A percentile compares a stretch with the other conserved stretches of the same genome.
These are phyloP conservation scores for Caenorhabditis latens DNA, from an alignment of 1,140 invertebrate genomes.

Conservation along the genomic window DNA sequence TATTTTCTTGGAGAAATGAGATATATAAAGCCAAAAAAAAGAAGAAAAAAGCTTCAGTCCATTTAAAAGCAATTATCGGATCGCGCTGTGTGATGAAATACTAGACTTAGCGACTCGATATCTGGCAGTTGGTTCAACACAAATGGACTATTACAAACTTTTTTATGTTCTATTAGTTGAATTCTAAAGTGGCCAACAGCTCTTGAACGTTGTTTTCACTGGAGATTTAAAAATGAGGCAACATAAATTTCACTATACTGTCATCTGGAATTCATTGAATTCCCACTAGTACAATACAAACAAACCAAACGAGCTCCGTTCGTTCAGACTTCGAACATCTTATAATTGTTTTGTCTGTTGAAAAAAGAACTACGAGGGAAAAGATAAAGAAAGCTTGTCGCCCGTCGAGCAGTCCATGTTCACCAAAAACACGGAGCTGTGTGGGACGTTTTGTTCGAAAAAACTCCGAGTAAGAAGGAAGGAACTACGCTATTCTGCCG, in stretches of 20 bases:
- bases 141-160: background rate
- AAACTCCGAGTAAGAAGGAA: constrained; percentile 1
- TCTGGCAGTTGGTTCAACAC: background rate
- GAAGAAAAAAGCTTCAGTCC: background rate
- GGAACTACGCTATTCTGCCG: constrained; percentile 35
- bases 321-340: background rate
- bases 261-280: too few relatives aligned
- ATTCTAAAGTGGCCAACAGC: background rate
- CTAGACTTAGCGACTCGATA: constrained; percentile 1
- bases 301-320: background rate
- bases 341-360: constrained; percentile 21
- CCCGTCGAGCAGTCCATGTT: background rate
- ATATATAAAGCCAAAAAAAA: constrained; percentile 13
- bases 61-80: constrained; percentile 38
- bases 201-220: too few relatives aligned
- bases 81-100: constrained; percentile 32
- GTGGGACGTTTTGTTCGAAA: background rate
- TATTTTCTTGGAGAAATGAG: too few relatives aligned
- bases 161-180: background rate
- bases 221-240: too few relatives aligned
- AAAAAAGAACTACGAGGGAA: background rate
- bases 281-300: too few relatives aligned
- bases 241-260: too few relatives aligned
- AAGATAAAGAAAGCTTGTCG: background rate
- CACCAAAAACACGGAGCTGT: constrained; percentile 8